These are phyloP conservation scores for Stegostoma tigrinum DNA, from an alignment of 2,113 vertebrate species.

Conservation along the genomic window DNA sequence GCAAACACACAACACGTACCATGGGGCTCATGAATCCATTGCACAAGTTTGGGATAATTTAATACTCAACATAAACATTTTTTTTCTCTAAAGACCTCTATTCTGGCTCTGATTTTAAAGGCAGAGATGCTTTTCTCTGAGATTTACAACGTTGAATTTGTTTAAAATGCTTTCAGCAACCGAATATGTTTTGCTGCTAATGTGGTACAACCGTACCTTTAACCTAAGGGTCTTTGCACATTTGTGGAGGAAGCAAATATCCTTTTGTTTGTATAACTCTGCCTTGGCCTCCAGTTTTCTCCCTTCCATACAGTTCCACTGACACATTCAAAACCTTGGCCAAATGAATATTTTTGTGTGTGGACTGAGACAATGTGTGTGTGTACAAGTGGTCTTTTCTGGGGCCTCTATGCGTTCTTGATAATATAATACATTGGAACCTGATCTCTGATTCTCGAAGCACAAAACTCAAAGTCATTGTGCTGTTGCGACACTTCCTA, in stretches of 20 bases:
- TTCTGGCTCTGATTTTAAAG: not conserved
- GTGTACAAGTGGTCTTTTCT: not conserved
- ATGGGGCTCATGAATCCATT: not conserved
- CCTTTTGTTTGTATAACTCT: not conserved
- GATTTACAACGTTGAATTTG: not conserved
- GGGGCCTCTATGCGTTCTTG: not conserved
- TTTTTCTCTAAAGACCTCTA: not conserved
- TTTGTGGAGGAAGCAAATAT: not conserved
- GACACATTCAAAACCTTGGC: not conserved
- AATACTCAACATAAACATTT: too few species aligned
- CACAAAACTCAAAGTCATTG: not conserved
- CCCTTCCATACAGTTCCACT: not conserved
- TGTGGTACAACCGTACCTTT: not conserved
- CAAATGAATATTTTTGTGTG: not conserved
- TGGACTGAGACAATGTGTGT: not conserved
- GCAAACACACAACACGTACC: not conserved
- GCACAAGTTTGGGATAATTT: not conserved
- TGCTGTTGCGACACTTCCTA: not conserved
- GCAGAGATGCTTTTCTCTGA: not conserved
- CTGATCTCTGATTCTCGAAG: not conserved
- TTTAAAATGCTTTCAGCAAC: not conserved
- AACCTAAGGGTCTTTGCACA: not conserved
- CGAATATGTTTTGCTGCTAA: not conserved
- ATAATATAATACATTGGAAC: not conserved
- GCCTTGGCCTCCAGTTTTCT: not conserved